Evolutionary conservation across 2,888 invertebrate genomes (phyloP), one percentile per base, ranked within the genome.

Genomic region (Melitaea athalia): DNA sequence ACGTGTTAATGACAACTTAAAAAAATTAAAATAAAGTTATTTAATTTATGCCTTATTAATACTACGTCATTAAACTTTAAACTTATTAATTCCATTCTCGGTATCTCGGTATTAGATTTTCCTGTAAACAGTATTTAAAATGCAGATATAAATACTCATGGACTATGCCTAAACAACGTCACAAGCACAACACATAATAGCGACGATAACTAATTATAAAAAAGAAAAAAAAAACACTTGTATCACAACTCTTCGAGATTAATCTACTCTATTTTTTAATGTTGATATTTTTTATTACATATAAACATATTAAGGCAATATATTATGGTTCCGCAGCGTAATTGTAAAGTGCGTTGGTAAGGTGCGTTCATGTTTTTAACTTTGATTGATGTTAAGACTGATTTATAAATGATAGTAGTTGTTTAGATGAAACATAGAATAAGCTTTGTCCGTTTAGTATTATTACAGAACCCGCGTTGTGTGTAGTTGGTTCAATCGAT

Each of bases 291-390:
- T 72, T 69, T 12, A 31, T 7, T 38, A 3, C 10, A 8, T 69
- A 59, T 63, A 71, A 63, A 69, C 71, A 69, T 76, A 75, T 75
- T 77, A 77, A 76, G 72, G 70, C 72, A 75, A 73, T 74, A 74
- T 74, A 74, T 63, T 72, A 65, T 75, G 68, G 76, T 79, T 76
- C 77, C 73, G 78, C 17, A 49, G n/a, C 24, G 38, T 38, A 53
- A 59, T 15, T 42, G 57, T 42, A 15, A 8, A 57, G 42, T 12
- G n/a, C 10, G 15, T 38, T 38, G 5, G 8, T 38, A 38, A 7
- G 38, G 8, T 38, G 4, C 8, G 5, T 38, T 7, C 5, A 5
- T 38, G 38, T 7, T 38, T 38, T 38, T 38, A 7, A 38, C 31
- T 59, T 52, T 49, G 49, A 42, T 60, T 45, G 43, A 47, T 43